Evolutionary conservation across 1,140 invertebrate genomes (phyloP).

Genomic region (Sitobion miscanthi): DNA sequence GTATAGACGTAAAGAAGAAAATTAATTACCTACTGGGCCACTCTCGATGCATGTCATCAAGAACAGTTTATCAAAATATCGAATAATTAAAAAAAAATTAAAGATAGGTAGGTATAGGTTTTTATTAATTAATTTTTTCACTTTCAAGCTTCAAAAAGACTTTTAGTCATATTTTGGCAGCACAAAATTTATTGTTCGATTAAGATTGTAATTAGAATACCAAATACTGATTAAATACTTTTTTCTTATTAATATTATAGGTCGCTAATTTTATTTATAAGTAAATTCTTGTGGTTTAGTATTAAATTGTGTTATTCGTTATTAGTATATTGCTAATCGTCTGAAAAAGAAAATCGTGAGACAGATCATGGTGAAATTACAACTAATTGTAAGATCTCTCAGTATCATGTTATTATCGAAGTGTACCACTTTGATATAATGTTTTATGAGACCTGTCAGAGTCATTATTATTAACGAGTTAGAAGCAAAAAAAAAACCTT

Average conservation of each 20-base stretch:
- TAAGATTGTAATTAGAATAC: not conserved
- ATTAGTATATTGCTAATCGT: not conserved
- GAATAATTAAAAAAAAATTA: too few relatives aligned
- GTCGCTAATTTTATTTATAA: not conserved
- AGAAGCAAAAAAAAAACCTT: constrained; percentile 24
- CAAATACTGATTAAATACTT: not conserved
- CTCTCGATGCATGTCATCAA: not conserved
- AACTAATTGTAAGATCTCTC: constrained; percentile 13
- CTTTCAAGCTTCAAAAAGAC: too few relatives aligned
- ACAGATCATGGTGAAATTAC: constrained; percentile 15
- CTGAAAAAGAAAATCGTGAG: constrained; percentile 26
- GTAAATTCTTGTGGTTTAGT: not conserved
- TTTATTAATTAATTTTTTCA: too few relatives aligned
- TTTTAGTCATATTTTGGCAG: too few relatives aligned
- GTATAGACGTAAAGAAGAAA: not conserved
- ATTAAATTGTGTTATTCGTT: not conserved
- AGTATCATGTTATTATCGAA: constrained; percentile 26
- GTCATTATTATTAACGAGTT: constrained; percentile 45
- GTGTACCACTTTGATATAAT: constrained; percentile 27
- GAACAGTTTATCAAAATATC: too few relatives aligned
- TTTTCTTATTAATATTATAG: not conserved
- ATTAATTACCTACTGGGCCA: not conserved
- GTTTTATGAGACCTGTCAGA: constrained; percentile 17
- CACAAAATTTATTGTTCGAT: too few relatives aligned
- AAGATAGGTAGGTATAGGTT: too few relatives aligned